Percentiles rank a stretch among this genome's conserved stretches.
phyloP scores from a whole-genome alignment of 2,797 vertebrate species.

The Setipinna tenuifilis region DNA sequence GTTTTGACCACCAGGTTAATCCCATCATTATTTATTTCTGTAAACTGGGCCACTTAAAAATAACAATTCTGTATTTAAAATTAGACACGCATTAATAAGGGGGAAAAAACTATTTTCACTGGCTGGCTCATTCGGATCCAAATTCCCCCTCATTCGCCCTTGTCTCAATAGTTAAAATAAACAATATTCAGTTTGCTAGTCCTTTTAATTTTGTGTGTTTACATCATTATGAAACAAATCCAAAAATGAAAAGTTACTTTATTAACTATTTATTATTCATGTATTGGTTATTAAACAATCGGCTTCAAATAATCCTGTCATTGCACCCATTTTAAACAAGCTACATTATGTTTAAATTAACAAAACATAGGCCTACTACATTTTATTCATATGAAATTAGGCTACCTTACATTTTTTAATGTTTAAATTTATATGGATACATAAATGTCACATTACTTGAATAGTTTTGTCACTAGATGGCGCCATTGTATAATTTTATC shows the following conservation, averaged over 20 bases:
- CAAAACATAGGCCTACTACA: neutral
- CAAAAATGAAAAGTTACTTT: neutral
- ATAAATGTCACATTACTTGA: no score
- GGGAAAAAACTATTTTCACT: neutral
- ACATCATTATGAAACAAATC: neutral
- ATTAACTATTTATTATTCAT: neutral
- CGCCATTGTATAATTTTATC: slow-evolving; percentile 33
- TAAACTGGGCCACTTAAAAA: neutral
- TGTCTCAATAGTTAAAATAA: neutral
- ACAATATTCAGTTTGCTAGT: neutral
- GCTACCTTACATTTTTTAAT: no score
- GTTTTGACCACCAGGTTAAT: neutral
- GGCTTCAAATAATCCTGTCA: neutral
- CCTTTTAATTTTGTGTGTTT: neutral
- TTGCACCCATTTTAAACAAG: no score
- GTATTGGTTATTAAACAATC: neutral
- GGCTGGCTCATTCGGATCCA: neutral
- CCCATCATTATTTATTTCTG: slow-evolving; percentile 5
- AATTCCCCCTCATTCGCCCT: neutral
- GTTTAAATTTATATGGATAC: no score
- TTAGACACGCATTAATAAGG: neutral
- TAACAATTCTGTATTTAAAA: neutral
- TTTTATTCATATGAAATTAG: neutral
- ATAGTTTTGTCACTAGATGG: slow-evolving; percentile 34
- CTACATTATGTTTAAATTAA: neutral